Base-by-base conservation (phyloP, 2,797 vertebrate species). In the Myotis myotis region DNA sequence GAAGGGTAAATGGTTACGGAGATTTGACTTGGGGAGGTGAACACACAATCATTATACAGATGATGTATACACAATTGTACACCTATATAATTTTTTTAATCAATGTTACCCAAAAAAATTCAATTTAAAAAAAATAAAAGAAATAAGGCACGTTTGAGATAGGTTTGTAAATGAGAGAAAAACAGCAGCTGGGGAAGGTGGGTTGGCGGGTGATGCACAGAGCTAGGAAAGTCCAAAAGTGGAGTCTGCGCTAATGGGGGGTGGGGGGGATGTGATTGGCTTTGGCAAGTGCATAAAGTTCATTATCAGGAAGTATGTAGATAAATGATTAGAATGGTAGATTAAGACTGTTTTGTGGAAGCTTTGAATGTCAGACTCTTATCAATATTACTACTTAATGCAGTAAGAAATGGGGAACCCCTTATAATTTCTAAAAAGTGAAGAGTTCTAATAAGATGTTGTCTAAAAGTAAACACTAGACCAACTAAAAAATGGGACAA, bases 371-470 rank as follows among this genome's bases (percentile, higher is more conserved):
- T 47, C 62, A 91, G 23, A 55, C 30, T 49, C 3, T 55, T 88
- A 49, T 92, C 23, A 74, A 15, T 38, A 49, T 47, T 25, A 55
- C 44, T 75, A 19, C 33, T 74, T 72, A 62, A 71, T 72, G 75
- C 62, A 85, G 3, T 83, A 87, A 87, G 71, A 96, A 89, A 49
- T 38, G 71, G 19, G 25, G 7, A 93, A 68, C n/a, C 9, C 22
- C n/a, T 91, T 76, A 19, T 20, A 38, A 53, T 62, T 91, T 47
- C n/a, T 78, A 88, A 8, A 86, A 91, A 66, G 5, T 8, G 7
- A 33, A 57, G 20, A 30, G 0, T 86, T 92, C 74, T 47, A 68
- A 55, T 82, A 93, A 92, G 57, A 57, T 68, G 20, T 22, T 51
- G 8, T 81, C 41, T 74, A 66, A 84, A 70, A 93, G 47, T 51